Percentiles rank a stretch among this genome's conserved stretches.
Evolutionary conservation across 2,797 vertebrate species (phyloP).

Genomic region (Balearica regulorum): DNA sequence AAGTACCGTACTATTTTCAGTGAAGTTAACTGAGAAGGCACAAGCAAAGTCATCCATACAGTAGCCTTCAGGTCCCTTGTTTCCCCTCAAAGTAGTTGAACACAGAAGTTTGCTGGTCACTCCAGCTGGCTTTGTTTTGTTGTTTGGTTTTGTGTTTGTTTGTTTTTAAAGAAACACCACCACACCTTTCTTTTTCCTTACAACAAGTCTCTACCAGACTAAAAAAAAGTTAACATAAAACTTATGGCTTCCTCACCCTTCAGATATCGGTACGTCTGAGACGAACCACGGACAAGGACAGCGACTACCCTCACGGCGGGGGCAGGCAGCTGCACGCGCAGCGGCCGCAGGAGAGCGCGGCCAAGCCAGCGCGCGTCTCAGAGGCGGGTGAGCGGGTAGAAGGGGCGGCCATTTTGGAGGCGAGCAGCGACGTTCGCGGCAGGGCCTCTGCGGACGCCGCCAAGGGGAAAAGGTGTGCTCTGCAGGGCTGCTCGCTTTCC

Average conservation of each 20-base stretch:
- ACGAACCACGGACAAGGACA: accelerated
- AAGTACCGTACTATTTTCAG: background rate
- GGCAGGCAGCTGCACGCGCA: accelerated
- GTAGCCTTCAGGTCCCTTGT: background rate
- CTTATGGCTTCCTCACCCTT: background rate
- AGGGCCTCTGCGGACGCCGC: accelerated
- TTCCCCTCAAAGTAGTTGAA: background rate
- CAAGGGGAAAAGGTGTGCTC: accelerated
- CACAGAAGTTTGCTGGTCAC: background rate
- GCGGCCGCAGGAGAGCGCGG: accelerated
- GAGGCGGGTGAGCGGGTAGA: background rate
- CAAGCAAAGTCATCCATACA: background rate
- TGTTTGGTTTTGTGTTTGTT: too few species aligned
- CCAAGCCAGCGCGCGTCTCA: accelerated
- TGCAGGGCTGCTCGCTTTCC: background rate
- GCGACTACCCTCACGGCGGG: accelerated
- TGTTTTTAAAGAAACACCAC: background rate
- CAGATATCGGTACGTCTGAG: background rate
- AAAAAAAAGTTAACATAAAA: background rate
- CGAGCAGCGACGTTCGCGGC: accelerated
- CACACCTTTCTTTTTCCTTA: background rate
- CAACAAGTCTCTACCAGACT: background rate
- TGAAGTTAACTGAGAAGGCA: background rate
- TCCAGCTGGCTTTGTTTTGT: background rate
- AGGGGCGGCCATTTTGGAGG: background rate